Percentiles rank a stretch among this genome's conserved stretches.
Evolutionary conservation across 2,797 vertebrate genomes (phyloP).

Genomic region (Pseudotriccus pelzelni): DNA sequence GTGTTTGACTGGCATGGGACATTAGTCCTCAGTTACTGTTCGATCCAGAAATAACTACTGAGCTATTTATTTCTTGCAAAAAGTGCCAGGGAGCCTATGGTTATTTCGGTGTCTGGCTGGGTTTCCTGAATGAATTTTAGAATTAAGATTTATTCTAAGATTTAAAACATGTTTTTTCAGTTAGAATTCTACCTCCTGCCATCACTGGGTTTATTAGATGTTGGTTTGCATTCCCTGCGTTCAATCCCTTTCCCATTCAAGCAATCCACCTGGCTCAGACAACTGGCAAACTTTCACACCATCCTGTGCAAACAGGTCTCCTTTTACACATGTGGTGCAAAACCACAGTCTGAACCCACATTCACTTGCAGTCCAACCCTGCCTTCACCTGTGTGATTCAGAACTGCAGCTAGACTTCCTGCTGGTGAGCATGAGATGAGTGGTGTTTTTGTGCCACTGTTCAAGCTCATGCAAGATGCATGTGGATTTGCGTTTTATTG

Average conservation of each 20-base stretch:
- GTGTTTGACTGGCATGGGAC: neutral
- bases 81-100: neutral
- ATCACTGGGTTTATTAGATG: neutral
- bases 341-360: neutral
- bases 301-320: neutral
- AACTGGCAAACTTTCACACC: neutral
- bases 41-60: fast-evolving
- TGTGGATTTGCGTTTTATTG: neutral
- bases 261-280: neutral
- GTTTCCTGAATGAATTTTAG: neutral
- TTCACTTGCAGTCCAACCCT: neutral
- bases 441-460: fast-evolving
- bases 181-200: neutral
- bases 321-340: neutral
- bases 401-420: neutral
- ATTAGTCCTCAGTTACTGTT: neutral
- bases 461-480: neutral
- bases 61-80: neutral
- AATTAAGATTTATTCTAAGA: neutral
- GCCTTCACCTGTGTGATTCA: neutral
- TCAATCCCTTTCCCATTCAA: neutral
- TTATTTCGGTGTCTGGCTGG: neutral
- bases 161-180: neutral
- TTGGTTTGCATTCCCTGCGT: neutral
- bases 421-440: neutral